Evolutionary conservation across 2,888 invertebrate species (phyloP).

Genomic region (Diogma glabrata): DNA sequence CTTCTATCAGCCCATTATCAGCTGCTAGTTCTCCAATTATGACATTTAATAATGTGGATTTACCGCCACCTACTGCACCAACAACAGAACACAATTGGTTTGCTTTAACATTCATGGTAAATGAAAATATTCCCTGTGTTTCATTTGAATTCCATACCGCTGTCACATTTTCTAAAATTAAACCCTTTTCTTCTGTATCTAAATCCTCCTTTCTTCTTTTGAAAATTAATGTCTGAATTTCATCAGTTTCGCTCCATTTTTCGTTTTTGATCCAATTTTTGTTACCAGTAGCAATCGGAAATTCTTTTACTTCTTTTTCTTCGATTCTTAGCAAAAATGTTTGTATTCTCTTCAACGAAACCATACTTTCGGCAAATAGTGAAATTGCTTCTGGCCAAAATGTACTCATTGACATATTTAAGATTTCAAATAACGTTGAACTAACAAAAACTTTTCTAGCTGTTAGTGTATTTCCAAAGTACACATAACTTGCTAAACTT

Average conservation of each 20-base stretch:
- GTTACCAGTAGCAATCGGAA: too few species aligned
- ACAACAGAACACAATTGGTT: slow-evolving; percentile 46
- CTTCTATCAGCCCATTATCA: slow-evolving; percentile 43
- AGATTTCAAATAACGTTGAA: slow-evolving; percentile 68
- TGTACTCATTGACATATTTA: slow-evolving; percentile 65
- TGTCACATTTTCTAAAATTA: slow-evolving; percentile 13
- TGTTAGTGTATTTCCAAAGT: slow-evolving; percentile 51
- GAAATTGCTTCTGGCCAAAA: slow-evolving; percentile 71
- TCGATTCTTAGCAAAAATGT: slow-evolving; percentile 42
- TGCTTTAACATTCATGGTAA: slow-evolving; percentile 13
- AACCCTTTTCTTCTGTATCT: slow-evolving; percentile 6
- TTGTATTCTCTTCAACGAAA: slow-evolving; percentile 60
- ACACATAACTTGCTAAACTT: slow-evolving; percentile 57
- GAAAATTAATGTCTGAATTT: too few species aligned
- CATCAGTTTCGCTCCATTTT: too few species aligned
- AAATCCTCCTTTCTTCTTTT: slow-evolving; percentile 5
- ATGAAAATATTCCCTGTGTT: slow-evolving; percentile 20
- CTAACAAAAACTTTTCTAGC: slow-evolving; percentile 69
- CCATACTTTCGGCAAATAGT: slow-evolving; percentile 61
- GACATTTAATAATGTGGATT: slow-evolving; percentile 58
- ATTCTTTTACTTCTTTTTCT: too few species aligned
- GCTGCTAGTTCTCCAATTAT: slow-evolving; percentile 60
- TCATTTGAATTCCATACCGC: slow-evolving; percentile 13
- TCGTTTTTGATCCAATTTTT: too few species aligned
- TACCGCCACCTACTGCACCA: slow-evolving; percentile 67